phyloP scores from a whole-genome alignment of 35 echinoderm and acorn worm species.

The Ptychodera flava region DNA sequence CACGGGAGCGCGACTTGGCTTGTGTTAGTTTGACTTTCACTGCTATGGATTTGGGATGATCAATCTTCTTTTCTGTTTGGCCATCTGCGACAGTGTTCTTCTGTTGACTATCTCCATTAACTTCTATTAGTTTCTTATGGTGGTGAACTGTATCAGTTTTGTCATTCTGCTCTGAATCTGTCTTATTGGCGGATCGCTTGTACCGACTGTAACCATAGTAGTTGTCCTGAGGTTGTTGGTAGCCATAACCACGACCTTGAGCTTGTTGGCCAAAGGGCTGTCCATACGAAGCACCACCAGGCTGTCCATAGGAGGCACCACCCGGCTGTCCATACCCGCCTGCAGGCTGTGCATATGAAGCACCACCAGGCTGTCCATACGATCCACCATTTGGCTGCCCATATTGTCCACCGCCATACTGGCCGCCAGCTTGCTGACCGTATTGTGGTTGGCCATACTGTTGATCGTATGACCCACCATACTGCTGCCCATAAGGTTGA shows the following conservation, averaged over 20 bases:
- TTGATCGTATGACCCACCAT: not conserved
- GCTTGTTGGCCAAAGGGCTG: no score
- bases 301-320: no score
- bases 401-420: no score
- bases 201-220: not conserved
- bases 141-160: not conserved
- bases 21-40: not conserved
- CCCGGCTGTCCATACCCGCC: no score
- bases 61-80: not conserved
- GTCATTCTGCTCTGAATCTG: not conserved
- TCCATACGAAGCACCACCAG: no score
- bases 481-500: not conserved
- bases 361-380: no score
- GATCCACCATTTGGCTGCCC: not conserved
- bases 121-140: no score
- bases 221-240: not conserved
- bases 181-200: not conserved
- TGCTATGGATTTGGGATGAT: not conserved
- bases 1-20: not conserved
- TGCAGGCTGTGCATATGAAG: no score
- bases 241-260: not conserved
- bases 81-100: not conserved
- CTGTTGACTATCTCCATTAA: not conserved
- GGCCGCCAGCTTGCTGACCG: no score
- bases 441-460: not conserved